Base-by-base conservation (phyloP, 2,113 vertebrate species). In the Hippocampus abdominalis region DNA sequence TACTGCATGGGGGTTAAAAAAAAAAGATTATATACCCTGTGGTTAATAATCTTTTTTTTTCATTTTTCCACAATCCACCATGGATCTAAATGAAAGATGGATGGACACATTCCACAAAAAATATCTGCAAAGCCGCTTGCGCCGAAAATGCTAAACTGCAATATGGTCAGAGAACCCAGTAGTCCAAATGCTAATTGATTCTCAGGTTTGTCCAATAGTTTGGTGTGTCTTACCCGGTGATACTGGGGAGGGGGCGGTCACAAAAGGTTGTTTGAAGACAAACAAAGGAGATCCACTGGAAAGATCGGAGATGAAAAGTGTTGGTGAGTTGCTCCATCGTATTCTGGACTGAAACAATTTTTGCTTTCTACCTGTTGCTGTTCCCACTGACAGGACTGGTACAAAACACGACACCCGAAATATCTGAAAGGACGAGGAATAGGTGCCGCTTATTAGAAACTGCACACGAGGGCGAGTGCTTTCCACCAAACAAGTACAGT, bases 231-330 rank as follows among this genome's bases (percentile, higher is more conserved):
- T 77, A 91, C 92, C 92, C 20, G 93, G 88, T 0, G 94, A 94
- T 64, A 89, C 86, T 0, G 91, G 88, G 1, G 93, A 90, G 0
- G 91, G 89, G 11, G 91, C 83, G 44, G 93, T 91, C 68, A 95
- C 84, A 42, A 95, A 91, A 0, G 94, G 93, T 65, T 95, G 94
- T 77, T 93, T 94, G 76, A 97, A 94, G 81, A 90, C 90, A 80
- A 94, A 95, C 23, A 90, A 87, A 10, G 94, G 94, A 63, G 93
- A 94, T 54, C 92, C 87, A 51, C 94, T 95, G 81, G 40, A 80
- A 87, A 6, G 39, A 10, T n/a, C 39, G 5, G 23, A 23, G 3
- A 32, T 36, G 32, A 42, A 32, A 32, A 18, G 7, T 60, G 15
- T 32, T 32, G 27, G 13, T 18, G 21, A 23, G 27, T 18, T 29